Evolutionary conservation across 2,888 invertebrate genomes (phyloP).

Genomic region (Chloromyia formosa): DNA sequence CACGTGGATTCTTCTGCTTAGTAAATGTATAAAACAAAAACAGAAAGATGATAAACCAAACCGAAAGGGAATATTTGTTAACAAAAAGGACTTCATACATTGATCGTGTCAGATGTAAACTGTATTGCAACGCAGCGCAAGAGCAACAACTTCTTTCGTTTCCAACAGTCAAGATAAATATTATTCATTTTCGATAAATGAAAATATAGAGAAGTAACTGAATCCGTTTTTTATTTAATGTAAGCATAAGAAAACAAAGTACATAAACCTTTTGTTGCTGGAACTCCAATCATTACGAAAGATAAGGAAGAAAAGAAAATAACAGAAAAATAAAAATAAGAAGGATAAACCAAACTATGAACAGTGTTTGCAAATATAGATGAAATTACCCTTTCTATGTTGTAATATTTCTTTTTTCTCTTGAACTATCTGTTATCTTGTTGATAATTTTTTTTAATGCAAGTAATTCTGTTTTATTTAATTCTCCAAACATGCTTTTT

Average conservation of each 20-base stretch:
- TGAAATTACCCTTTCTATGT: neutral
- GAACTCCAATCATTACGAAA: constrained; percentile 40
- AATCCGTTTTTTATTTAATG: too few relatives aligned
- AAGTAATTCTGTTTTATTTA: neutral
- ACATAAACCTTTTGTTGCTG: constrained; percentile 44
- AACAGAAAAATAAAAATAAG: constrained; percentile 48
- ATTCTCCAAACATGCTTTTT: neutral
- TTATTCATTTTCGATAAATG: neutral
- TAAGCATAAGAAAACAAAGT: constrained; percentile 4
- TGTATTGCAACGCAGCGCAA: constrained; percentile 52
- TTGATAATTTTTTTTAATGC: constrained; percentile 24
- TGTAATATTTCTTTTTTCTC: neutral
- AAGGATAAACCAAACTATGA: constrained; percentile 15
- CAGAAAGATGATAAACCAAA: too few relatives aligned
- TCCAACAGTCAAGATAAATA: neutral
- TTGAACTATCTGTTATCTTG: constrained; percentile 12
- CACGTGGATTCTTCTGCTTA: too few relatives aligned
- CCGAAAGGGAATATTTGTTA: constrained; percentile 28
- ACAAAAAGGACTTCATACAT: constrained; percentile 47
- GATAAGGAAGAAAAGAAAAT: neutral
- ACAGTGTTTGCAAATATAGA: neutral
- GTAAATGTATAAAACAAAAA: too few relatives aligned
- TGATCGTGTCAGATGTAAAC: constrained; percentile 52
- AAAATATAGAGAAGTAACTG: too few relatives aligned
- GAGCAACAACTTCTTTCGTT: constrained; percentile 39